These are phyloP conservation scores for Leucozona laternaria DNA, from an alignment of 2,888 invertebrate species.

Conservation along the genomic window DNA sequence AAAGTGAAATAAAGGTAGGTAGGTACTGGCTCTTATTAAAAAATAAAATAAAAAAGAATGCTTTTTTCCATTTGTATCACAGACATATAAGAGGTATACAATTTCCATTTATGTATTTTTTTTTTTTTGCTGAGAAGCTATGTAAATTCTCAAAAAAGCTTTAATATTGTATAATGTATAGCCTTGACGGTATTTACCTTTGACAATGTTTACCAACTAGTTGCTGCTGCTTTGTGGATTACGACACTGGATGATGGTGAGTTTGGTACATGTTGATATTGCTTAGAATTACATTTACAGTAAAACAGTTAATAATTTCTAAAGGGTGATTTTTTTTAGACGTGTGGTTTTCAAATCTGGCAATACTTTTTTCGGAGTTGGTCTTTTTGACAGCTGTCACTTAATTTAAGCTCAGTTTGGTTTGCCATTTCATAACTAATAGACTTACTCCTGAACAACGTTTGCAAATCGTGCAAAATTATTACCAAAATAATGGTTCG, in stretches of 20 bases:
- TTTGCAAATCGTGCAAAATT: too few species aligned
- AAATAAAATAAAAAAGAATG: neutral
- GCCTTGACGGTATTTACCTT: neutral
- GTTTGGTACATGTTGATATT: neutral
- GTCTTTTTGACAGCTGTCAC: too few species aligned
- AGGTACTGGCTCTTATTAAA: neutral
- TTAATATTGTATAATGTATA: too few species aligned
- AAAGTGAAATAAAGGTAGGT: neutral
- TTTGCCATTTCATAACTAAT: too few species aligned
- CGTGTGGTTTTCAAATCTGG: too few species aligned
- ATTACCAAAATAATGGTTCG: too few species aligned
- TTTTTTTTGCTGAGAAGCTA: neutral
- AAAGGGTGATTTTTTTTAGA: too few species aligned
- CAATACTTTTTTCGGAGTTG: too few species aligned
- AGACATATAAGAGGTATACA: slow-evolving; percentile 2
- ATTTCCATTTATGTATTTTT: neutral
- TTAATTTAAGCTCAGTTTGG: too few species aligned
- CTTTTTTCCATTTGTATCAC: neutral
- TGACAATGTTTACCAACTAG: neutral
- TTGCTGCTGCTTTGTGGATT: neutral
- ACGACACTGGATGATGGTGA: neutral
- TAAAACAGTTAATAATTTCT: too few species aligned
- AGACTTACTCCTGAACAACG: too few species aligned
- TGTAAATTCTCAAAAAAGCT: neutral
- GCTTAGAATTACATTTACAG: too few species aligned